Base-by-base conservation (phyloP, 2,888 invertebrate species). In the Teleogryllus oceanicus region DNA sequence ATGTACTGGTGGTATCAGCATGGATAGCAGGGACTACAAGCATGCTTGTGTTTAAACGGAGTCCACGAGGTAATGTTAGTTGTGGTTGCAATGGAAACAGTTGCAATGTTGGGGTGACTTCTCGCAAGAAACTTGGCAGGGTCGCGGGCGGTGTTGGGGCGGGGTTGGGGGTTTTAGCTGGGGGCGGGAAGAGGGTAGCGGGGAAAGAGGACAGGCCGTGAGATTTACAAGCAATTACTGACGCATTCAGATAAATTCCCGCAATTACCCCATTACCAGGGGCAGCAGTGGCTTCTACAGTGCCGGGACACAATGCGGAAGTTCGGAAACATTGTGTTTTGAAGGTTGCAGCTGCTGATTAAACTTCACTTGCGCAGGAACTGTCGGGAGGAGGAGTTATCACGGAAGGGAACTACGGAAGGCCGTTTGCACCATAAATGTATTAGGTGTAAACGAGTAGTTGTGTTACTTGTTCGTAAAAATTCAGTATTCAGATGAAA, bases 81-180 rank as follows among this genome's bases (percentile, higher is more conserved):
- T 37, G 37, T 37, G 37, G 37, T 37, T 37, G 37, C 37, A 37
- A 37, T 37, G 37, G 37, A 37, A 37, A 37, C 37, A 37, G 37
- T 37, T 37, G 37, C 37, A 37, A 37, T 37, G 37, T 37, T 37
- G 62, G 13, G 62, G 62, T 13, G 62, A 62, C 62, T n/a, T 18
- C 62, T 62, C 62, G 62, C 62, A 62, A 62, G 62, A 62, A 62
- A 62, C 62, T 62, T 62, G 62, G 62, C 62, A 62, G n/a, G n/a
- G 62, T n/a, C 16, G 62, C 62, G 62, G 62, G 62, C 16, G 62
- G 13, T 13, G 62, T 62, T 62, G 62, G 62, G 2, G 62, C 62
- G n/a, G n/a, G 13, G n/a, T 1, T 18, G 62, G 62, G 62, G 13
- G 62, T 62, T 62, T 11, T n/a, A 62, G 62, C 13, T 4, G 62